These are phyloP conservation scores for Arctocebus calabarensis DNA, from an alignment of 2,797 vertebrate genomes.

Conservation along the genomic window DNA sequence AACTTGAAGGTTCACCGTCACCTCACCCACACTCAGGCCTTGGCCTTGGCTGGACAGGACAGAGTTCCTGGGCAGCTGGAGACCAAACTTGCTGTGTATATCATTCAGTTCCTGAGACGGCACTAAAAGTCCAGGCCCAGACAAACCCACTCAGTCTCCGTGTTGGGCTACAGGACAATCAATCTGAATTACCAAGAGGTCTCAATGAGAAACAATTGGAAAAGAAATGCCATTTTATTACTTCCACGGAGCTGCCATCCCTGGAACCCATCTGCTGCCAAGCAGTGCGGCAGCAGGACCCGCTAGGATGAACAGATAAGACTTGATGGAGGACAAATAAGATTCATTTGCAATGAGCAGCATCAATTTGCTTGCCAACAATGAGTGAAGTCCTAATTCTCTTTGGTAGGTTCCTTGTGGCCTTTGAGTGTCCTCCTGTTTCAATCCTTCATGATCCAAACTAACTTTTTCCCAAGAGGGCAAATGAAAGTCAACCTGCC, in stretches of 20 bases:
- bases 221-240: constrained; percentile 80
- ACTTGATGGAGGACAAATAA: constrained; percentile 79
- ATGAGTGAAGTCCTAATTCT: constrained; percentile 75
- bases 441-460: constrained; percentile 37
- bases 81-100: background rate
- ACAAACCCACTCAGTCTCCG: constrained; percentile 52
- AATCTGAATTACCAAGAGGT: constrained; percentile 72
- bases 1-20: background rate
- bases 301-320: constrained; percentile 68
- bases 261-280: constrained; percentile 71
- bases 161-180: constrained; percentile 65
- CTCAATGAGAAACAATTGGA: constrained; percentile 79
- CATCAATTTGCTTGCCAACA: constrained; percentile 75
- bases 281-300: background rate
- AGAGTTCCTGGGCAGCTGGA: background rate
- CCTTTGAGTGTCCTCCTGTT: constrained; percentile 7
- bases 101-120: constrained; percentile 22
- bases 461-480: constrained; percentile 57
- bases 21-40: background rate
- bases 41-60: background rate
- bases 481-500: constrained; percentile 38
- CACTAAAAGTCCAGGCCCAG: constrained; percentile 45
- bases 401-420: constrained; percentile 64
- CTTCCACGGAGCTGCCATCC: constrained; percentile 67
- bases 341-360: constrained; percentile 74